Evolutionary conservation across 2,888 invertebrate species (phyloP).

Genomic region (Octonoba sinensis): DNA sequence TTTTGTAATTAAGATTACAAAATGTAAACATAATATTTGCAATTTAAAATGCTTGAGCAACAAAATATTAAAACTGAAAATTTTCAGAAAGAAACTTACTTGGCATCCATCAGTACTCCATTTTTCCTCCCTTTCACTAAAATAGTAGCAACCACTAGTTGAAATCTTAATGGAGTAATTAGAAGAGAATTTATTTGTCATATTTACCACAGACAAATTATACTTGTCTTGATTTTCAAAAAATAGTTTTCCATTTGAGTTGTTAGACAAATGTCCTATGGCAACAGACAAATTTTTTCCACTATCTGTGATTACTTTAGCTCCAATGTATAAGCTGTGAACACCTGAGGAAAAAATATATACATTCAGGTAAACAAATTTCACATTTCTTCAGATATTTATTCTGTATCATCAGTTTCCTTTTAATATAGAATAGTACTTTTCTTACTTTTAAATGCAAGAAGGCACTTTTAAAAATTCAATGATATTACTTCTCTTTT

Average conservation of each 20-base stretch:
- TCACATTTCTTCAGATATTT: background rate
- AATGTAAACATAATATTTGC: no score
- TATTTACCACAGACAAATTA: conserved; percentile 65
- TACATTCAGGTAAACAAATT: background rate
- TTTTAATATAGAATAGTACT: no score
- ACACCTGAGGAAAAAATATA: conserved; percentile 19
- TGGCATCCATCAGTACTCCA: conserved; percentile 68
- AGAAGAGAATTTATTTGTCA: conserved; percentile 67
- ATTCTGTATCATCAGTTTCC: background rate
- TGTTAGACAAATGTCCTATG: conserved; percentile 49
- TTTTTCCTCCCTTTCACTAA: conserved; percentile 66
- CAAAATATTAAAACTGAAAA: no score
- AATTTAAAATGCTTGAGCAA: no score
- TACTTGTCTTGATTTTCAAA: conserved; percentile 25
- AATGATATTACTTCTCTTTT: no score
- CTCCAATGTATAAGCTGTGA: conserved; percentile 31
- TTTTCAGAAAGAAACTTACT: conserved; percentile 54
- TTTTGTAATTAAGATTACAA: no score
- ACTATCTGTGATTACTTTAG: conserved; percentile 23
- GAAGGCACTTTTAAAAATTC: no score
- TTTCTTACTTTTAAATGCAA: no score
- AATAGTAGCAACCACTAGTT: conserved; percentile 70
- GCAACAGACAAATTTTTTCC: conserved; percentile 53
- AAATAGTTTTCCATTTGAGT: conserved; percentile 13
- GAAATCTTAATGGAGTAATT: conserved; percentile 69